Percentiles rank a stretch among this genome's conserved stretches.
Evolutionary conservation across 1,140 invertebrate species (phyloP).

Genomic region (Drosophila neocordata): DNA sequence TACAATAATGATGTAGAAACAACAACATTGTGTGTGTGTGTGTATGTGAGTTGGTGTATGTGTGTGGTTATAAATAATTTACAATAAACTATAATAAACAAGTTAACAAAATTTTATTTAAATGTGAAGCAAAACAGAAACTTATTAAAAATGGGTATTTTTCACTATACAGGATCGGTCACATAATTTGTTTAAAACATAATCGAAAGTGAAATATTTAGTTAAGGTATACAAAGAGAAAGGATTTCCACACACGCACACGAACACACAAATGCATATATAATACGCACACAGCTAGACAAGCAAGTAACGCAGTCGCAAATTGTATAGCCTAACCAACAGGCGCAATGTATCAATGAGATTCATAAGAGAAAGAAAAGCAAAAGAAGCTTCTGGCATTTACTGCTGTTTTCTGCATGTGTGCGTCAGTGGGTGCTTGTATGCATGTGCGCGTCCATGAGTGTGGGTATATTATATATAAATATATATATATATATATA

Average conservation of each 20-base stretch:
- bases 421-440: background rate
- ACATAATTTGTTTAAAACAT: constrained; percentile 51
- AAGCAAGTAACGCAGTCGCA: background rate
- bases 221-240: constrained; percentile 59
- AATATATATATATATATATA: constrained; percentile 10
- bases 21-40: constrained; percentile 68
- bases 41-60: constrained; percentile 18
- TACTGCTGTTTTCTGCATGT: background rate
- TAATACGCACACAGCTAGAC: background rate
- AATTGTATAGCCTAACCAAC: constrained; percentile 7
- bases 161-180: constrained; percentile 40
- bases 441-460: background rate
- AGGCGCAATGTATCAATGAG: background rate
- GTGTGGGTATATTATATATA: background rate
- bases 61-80: constrained; percentile 48
- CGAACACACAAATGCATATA: constrained; percentile 51
- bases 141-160: constrained; percentile 28
- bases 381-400: background rate
- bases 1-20: constrained; percentile 66
- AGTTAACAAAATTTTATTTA: constrained; percentile 52
- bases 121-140: constrained; percentile 20
- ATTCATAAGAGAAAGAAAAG: constrained; percentile 1
- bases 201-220: constrained; percentile 57
- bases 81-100: constrained; percentile 70
- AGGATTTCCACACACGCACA: constrained; percentile 38